Conservation (phyloP, 2,888 invertebrate genomes). For the Lamproptera curius region DNA sequence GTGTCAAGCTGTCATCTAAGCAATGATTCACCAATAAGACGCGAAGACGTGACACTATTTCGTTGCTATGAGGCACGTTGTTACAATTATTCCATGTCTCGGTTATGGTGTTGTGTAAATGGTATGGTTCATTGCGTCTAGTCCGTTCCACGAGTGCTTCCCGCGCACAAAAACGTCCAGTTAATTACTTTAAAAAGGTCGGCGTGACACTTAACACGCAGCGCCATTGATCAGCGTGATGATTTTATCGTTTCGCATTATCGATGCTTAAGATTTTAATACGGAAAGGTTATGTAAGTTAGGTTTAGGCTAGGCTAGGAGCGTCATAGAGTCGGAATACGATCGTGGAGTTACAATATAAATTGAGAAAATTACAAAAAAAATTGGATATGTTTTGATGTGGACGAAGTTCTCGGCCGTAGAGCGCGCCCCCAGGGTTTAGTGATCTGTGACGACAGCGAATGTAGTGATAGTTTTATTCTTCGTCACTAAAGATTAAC, state of each 20-base stretch:
- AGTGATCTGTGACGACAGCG: too few species aligned
- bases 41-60: too few species aligned
- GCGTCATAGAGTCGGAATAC: conserved; percentile 64
- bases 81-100: too few species aligned
- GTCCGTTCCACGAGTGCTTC: conserved; percentile 2
- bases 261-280: conserved; percentile 27
- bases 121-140: background rate
- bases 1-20: too few species aligned
- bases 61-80: too few species aligned
- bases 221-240: conserved; percentile 30
- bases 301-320: conserved; percentile 59
- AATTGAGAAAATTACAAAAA: conserved; percentile 37
- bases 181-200: conserved; percentile 2
- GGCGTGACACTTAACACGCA: background rate
- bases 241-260: conserved; percentile 43
- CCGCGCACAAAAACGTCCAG: conserved; percentile 15
- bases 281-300: conserved; percentile 49
- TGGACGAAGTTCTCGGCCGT: conserved; percentile 5
- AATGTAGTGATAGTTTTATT: too few species aligned
- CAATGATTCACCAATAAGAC: too few species aligned
- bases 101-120: too few species aligned
- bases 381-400: conserved; percentile 31
- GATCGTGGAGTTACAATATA: conserved; percentile 30
- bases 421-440: conserved; percentile 7
- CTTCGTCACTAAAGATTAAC: background rate